These are phyloP conservation scores for Caenorhabditis afra DNA, from an alignment of 2,888 invertebrate species.

Conservation along the genomic window DNA sequence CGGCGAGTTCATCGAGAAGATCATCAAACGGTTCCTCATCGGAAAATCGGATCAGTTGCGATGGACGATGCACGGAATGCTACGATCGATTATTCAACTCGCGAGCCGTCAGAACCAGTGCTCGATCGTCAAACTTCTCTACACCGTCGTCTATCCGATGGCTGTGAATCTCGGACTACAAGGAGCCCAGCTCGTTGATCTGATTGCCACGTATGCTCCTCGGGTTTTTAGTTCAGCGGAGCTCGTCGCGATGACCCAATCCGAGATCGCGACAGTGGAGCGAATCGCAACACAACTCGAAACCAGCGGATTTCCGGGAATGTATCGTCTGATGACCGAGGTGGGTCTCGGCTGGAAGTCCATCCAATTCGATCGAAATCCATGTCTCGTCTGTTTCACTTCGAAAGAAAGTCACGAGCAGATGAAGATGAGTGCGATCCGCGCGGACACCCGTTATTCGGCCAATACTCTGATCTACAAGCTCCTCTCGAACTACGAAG, in stretches of 20 bases:
- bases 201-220: slow-evolving; percentile 94
- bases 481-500: slow-evolving; percentile 92
- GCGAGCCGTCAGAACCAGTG: slow-evolving; percentile 67
- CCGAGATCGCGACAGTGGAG: slow-evolving; percentile 54
- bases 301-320: slow-evolving; percentile 50
- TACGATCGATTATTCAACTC: slow-evolving; percentile 68
- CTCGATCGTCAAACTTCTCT: slow-evolving; percentile 87
- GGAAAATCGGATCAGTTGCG: slow-evolving; percentile 61
- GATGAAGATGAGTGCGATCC: slow-evolving; percentile 68
- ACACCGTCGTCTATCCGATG: slow-evolving; percentile 89
- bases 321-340: slow-evolving; percentile 55
- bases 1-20: slow-evolving; percentile 53
- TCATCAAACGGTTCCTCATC: slow-evolving; percentile 63
- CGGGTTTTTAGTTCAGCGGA: slow-evolving; percentile 83
- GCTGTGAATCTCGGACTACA: slow-evolving; percentile 93
- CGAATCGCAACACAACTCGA: slow-evolving; percentile 36
- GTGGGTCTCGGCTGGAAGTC: slow-evolving; percentile 65
- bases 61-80: slow-evolving; percentile 68
- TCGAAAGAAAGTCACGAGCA: slow-evolving; percentile 53
- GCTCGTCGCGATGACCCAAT: slow-evolving; percentile 49
- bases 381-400: slow-evolving; percentile 91
- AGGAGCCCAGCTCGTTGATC: slow-evolving; percentile 96
- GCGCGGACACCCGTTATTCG: slow-evolving; percentile 93
- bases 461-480: slow-evolving; percentile 98
- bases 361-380: slow-evolving; percentile 88